Percentiles rank a stretch among this genome's conserved stretches.
Evolutionary conservation across 2,888 invertebrate species (phyloP).

Genomic region (Idaea aversata): DNA sequence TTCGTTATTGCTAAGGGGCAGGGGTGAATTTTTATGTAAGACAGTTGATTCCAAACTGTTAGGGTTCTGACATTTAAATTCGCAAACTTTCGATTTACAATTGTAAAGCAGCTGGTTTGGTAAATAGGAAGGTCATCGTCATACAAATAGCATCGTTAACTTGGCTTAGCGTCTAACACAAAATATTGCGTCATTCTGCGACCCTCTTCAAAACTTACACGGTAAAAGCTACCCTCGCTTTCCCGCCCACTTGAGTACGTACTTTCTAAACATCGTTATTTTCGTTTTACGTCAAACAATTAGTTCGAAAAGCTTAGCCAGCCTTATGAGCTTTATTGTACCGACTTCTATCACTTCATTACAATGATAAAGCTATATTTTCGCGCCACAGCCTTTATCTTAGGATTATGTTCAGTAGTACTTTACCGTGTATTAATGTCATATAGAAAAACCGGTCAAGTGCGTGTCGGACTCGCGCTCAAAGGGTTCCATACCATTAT

Average conservation of each 20-base stretch:
- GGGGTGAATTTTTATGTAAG: background rate
- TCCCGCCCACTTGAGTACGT: background rate
- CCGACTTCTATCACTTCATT: background rate
- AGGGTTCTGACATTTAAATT: background rate
- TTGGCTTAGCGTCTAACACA: background rate
- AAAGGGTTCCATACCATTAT: too few species aligned
- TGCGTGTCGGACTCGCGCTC: too few species aligned
- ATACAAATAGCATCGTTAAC: background rate
- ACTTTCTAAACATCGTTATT: background rate
- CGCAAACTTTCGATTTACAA: background rate
- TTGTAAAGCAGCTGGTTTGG: background rate
- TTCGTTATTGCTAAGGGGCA: background rate
- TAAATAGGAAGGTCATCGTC: background rate
- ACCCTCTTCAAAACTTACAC: background rate
- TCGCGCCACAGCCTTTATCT: background rate
- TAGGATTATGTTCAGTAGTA: background rate
- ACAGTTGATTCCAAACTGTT: background rate
- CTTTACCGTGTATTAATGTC: background rate
- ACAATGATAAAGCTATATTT: background rate
- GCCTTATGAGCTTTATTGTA: background rate
- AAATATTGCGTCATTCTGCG: background rate
- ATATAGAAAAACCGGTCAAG: background rate
- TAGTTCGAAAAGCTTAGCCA: background rate
- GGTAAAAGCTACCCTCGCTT: background rate
- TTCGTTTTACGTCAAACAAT: constrained; percentile 1